Evolutionary conservation across 2,797 vertebrate species (phyloP).

Genomic region (Neopelma chrysocephalum): DNA sequence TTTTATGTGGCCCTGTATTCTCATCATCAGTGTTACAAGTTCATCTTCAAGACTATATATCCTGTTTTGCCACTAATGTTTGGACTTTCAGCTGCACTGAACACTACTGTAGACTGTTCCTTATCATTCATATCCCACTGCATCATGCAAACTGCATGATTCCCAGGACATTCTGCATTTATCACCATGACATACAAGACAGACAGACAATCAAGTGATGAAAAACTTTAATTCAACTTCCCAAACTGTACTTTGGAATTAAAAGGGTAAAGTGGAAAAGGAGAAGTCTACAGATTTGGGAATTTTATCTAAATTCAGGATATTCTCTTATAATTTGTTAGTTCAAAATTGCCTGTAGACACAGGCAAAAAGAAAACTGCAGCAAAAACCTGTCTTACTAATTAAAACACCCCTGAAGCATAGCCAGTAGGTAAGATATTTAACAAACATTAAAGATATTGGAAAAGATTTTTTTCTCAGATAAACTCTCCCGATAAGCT

Average conservation of each 20-base stretch:
- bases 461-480: neutral
- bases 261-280: slow-evolving; percentile 3
- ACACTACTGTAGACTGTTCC: neutral
- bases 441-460: slow-evolving; percentile 35
- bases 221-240: slow-evolving; percentile 32
- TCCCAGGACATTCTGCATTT: neutral
- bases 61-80: neutral
- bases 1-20: neutral
- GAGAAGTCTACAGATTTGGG: neutral
- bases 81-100: neutral
- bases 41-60: neutral
- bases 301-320: neutral
- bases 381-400: slow-evolving; percentile 1
- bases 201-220: slow-evolving; percentile 28
- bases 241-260: neutral
- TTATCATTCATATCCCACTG: slow-evolving; percentile 7
- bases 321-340: neutral
- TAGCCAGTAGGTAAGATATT: neutral
- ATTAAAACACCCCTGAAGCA: slow-evolving; percentile 23
- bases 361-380: neutral
- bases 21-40: neutral
- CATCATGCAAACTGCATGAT: slow-evolving; percentile 13
- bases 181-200: neutral
- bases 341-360: neutral
- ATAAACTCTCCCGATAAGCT: neutral